These are phyloP conservation scores for Petrolisthes manimaculis DNA, from an alignment of 2,888 invertebrate species.

Conservation along the genomic window DNA sequence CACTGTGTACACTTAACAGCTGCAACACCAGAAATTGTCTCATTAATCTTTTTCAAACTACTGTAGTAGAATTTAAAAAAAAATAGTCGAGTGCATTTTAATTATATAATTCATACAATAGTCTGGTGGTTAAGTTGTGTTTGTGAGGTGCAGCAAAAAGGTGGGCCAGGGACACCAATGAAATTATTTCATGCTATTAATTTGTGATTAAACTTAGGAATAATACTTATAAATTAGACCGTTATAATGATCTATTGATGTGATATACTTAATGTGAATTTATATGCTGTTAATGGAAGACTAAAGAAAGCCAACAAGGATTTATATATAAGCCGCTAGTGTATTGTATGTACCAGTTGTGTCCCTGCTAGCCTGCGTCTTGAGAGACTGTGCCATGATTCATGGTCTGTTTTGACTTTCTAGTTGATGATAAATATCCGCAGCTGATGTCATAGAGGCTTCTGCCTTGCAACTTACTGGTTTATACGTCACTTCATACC, in stretches of 20 bases:
- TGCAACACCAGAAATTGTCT: slow-evolving; percentile 45
- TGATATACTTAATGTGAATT: slow-evolving; percentile 32
- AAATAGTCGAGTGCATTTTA: slow-evolving; percentile 43
- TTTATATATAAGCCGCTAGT: slow-evolving; percentile 8
- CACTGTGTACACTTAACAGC: slow-evolving; percentile 47
- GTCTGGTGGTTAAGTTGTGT: slow-evolving; percentile 45
- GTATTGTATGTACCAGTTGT: slow-evolving; percentile 20
- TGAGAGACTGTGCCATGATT: slow-evolving; percentile 56
- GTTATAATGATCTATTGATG: slow-evolving; percentile 14
- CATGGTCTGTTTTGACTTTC: no score
- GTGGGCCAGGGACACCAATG: slow-evolving; percentile 36
- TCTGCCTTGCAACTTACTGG: no score
- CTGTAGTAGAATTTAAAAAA: slow-evolving; percentile 45
- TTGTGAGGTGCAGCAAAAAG: slow-evolving; percentile 48
- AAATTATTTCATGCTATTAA: neutral
- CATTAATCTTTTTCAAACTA: slow-evolving; percentile 42
- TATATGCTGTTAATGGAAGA: slow-evolving; percentile 18
- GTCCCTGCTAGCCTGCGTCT: slow-evolving; percentile 40
- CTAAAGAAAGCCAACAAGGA: neutral
- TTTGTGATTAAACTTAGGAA: neutral
- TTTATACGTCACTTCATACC: no score
- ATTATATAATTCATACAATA: neutral
- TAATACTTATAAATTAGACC: slow-evolving; percentile 4
- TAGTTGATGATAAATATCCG: no score
- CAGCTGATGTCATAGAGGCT: no score